phyloP scores from a whole-genome alignment of 2,888 invertebrate species.

The Leptarthrus brevirostris region DNA sequence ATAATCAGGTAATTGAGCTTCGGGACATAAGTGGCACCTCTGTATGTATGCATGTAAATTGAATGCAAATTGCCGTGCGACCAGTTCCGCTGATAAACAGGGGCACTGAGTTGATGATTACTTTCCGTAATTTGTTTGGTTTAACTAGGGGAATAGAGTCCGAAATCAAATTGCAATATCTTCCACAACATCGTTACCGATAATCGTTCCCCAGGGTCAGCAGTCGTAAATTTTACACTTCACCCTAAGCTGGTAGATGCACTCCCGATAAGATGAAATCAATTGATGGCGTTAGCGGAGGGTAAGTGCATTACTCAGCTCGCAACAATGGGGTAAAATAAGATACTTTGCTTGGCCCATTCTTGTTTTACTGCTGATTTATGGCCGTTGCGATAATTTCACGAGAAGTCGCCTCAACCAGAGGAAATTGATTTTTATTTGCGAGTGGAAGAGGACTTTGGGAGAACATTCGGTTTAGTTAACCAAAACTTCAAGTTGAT shows the following conservation, averaged over 20 bases:
- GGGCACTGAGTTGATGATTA: slow-evolving; percentile 5
- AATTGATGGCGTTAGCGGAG: slow-evolving; percentile 22
- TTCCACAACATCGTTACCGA: not conserved
- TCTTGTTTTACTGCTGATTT: slow-evolving; percentile 29
- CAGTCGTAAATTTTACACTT: slow-evolving; percentile 28
- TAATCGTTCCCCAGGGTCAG: slow-evolving; percentile 12
- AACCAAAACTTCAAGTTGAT: slow-evolving; percentile 33
- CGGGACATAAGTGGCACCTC: not conserved
- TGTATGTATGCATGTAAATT: slow-evolving; percentile 18
- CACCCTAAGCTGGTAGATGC: slow-evolving; percentile 26
- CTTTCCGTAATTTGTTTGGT: slow-evolving; percentile 27
- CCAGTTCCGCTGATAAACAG: slow-evolving; percentile 28
- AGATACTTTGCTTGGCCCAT: not conserved
- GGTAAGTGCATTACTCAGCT: slow-evolving; percentile 21
- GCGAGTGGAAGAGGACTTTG: not conserved
- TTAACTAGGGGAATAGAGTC: not conserved
- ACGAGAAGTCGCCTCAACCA: slow-evolving; percentile 10
- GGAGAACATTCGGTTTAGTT: slow-evolving; percentile 10
- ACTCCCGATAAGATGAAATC: slow-evolving; percentile 37
- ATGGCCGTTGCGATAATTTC: slow-evolving; percentile 33
- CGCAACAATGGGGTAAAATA: not conserved
- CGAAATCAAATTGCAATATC: slow-evolving; percentile 16
- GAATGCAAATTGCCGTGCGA: not conserved
- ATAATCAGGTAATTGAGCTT: not conserved
- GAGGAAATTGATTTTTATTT: slow-evolving; percentile 31